Conservation (phyloP, 2,888 invertebrate species). For the Buathra laborator region DNA sequence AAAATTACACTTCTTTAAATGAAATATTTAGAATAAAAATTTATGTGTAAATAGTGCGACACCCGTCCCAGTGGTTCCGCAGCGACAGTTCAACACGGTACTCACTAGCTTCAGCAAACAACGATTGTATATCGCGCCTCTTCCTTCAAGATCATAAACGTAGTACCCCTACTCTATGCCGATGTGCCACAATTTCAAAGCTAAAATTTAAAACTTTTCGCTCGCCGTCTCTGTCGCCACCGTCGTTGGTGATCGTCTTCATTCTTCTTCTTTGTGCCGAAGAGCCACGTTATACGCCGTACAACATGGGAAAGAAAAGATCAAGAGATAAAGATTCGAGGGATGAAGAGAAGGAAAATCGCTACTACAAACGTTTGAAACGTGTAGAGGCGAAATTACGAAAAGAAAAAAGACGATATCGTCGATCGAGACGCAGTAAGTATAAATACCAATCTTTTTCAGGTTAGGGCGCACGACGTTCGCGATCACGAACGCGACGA, state of each 20-base stretch:
- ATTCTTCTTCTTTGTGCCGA: slow-evolving; percentile 18
- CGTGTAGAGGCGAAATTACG: slow-evolving; percentile 3
- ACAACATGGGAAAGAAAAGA: slow-evolving; percentile 20
- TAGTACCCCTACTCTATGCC: slow-evolving; percentile 5
- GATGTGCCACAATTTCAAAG: neutral
- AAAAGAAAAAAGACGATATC: neutral
- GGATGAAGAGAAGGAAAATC: neutral
- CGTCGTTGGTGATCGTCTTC: slow-evolving; percentile 1
- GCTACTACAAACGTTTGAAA: slow-evolving; percentile 9
- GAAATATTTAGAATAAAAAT: no score
- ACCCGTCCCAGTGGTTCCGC: no score
- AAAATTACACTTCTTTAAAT: no score
- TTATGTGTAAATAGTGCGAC: no score
- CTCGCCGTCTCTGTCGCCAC: neutral
- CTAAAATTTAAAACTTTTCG: neutral
- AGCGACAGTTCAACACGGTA: no score
- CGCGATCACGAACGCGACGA: neutral
- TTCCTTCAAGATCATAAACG: slow-evolving; percentile 48
- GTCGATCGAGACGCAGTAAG: neutral
- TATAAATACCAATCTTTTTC: neutral
- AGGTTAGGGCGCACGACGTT: neutral
- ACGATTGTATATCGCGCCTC: neutral
- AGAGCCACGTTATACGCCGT: slow-evolving; percentile 20
- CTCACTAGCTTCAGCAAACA: no score
- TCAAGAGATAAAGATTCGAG: neutral